These are phyloP conservation scores for Pseudomyrmex gracilis DNA, from an alignment of 1,140 invertebrate species.

Conservation along the genomic window DNA sequence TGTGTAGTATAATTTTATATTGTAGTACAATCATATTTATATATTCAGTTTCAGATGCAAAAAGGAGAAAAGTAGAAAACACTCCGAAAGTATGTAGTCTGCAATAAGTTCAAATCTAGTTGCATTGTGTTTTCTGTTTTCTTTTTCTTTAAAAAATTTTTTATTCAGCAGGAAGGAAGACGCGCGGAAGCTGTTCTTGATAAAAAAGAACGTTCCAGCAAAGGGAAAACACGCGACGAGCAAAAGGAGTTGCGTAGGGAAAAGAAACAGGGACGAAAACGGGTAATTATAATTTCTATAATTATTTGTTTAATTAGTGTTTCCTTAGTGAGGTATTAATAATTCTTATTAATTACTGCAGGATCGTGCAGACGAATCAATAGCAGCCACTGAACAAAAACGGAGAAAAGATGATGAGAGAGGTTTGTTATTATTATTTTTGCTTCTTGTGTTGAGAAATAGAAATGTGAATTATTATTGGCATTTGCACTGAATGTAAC, in stretches of 20 bases:
- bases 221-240: slow-evolving; percentile 88
- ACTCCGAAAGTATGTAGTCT: slow-evolving; percentile 89
- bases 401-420: slow-evolving; percentile 91
- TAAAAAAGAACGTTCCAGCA: slow-evolving; percentile 89
- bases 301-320: slow-evolving; percentile 5
- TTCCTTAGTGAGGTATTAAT: too few relatives aligned
- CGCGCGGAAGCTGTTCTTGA: slow-evolving; percentile 86
- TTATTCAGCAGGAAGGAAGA: slow-evolving; percentile 83
- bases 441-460: slow-evolving; percentile 32
- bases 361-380: slow-evolving; percentile 90
- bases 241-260: slow-evolving; percentile 91
- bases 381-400: slow-evolving; percentile 88
- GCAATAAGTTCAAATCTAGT: slow-evolving; percentile 8
- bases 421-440: slow-evolving; percentile 85
- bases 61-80: slow-evolving; percentile 92
- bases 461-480: slow-evolving; percentile 32
- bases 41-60: slow-evolving; percentile 85
- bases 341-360: slow-evolving; percentile 70
- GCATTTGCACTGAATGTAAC: slow-evolving; percentile 31
- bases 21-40: slow-evolving; percentile 41
- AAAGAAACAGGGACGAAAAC: slow-evolving; percentile 90
- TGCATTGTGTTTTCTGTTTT: neutral
- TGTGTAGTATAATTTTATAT: slow-evolving; percentile 28
- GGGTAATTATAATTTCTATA: slow-evolving; percentile 83
- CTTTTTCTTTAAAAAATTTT: slow-evolving; percentile 10